Evolutionary conservation across 2,113 vertebrate genomes (phyloP).

Genomic region (Sceloporus tristichus): DNA sequence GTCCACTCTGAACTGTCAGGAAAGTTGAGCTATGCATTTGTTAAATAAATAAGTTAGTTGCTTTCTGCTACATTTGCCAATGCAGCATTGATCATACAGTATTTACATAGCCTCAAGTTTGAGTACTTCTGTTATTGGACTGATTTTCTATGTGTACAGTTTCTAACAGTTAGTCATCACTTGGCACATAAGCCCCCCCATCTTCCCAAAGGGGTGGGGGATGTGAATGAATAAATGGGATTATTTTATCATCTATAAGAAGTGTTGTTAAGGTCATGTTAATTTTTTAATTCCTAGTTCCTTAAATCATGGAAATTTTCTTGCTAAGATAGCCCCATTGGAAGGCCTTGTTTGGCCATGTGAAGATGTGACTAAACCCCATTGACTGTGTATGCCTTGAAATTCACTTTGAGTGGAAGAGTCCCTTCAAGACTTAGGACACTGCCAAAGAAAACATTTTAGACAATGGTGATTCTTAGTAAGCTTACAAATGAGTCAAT

Average conservation of each 20-base stretch:
- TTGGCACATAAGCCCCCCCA: neutral
- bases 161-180: neutral
- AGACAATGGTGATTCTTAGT: neutral
- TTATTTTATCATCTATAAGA: constrained; percentile 3
- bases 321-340: constrained; percentile 11
- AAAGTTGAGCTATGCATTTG: neutral
- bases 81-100: constrained; percentile 1
- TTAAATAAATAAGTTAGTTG: neutral
- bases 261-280: neutral
- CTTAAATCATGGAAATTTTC: neutral
- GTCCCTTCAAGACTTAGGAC: constrained; percentile 11
- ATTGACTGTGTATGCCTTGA: rapidly evolving
- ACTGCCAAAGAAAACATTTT: constrained; percentile 57
- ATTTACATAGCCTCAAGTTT: neutral
- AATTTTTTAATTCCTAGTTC: neutral
- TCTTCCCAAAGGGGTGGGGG: neutral
- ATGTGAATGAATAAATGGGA: neutral
- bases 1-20: neutral
- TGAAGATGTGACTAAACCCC: neutral
- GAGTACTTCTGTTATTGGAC: neutral
- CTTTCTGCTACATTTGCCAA: neutral
- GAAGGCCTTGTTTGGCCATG: neutral
- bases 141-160: neutral
- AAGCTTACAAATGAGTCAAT: neutral
- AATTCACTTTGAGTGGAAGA: neutral